phyloP scores from a whole-genome alignment of 2,113 vertebrate genomes.

The Strix uralensis region DNA sequence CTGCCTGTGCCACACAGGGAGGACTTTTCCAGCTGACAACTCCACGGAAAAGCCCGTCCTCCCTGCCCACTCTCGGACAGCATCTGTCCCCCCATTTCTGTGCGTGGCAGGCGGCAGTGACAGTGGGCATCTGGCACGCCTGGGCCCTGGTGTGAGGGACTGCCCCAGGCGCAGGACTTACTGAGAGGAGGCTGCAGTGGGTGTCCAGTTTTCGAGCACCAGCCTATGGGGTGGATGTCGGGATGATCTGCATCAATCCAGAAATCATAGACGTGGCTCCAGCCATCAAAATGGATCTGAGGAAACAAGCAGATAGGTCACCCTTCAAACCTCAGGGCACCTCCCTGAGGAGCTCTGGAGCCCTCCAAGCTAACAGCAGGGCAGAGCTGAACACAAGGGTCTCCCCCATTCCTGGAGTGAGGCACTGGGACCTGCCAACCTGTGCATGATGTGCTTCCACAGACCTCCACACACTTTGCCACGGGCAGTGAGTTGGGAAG shows the following conservation, averaged over 20 bases:
- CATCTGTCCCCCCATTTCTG: not conserved
- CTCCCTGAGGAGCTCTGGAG: not conserved
- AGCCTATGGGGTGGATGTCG: constrained; percentile 92
- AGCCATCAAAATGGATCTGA: constrained; percentile 96
- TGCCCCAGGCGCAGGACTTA: constrained; percentile 36
- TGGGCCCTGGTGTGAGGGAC: not conserved
- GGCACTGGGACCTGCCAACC: not conserved
- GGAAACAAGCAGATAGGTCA: not conserved
- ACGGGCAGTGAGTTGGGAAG: not conserved
- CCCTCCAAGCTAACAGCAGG: not conserved
- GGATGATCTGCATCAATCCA: constrained; percentile 96
- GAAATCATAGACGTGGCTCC: constrained; percentile 94
- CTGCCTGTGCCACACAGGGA: not conserved
- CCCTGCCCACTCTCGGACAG: not conserved
- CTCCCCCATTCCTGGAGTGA: not conserved
- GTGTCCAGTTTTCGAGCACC: constrained; percentile 93
- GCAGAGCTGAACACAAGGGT: not conserved
- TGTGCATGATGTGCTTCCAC: not conserved
- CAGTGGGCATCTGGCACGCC: not conserved
- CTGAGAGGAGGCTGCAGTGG: constrained; percentile 87
- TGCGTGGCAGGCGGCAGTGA: not conserved
- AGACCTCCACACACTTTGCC: not conserved
- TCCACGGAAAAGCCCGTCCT: not conserved
- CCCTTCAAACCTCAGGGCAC: not conserved
- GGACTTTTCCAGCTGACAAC: not conserved